Percentiles rank a stretch among this genome's conserved stretches.
Conservation (phyloP, 2,888 invertebrate species). For the Chrysolina americana region DNA sequence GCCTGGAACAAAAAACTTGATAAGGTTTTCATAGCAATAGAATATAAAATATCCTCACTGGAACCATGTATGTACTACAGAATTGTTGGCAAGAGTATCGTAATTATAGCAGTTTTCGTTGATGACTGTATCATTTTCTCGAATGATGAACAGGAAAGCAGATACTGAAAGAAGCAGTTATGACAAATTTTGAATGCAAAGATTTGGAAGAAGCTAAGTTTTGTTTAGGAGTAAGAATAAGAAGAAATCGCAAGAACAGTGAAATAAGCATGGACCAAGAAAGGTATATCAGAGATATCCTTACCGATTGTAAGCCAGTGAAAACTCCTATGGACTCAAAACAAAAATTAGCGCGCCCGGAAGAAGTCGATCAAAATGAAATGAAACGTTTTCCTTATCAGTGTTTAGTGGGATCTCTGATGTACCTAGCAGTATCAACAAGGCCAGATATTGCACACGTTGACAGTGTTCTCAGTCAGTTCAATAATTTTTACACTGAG, state of each 20-base stretch:
- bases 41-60: neutral
- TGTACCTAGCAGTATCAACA: conserved; percentile 39
- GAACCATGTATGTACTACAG: conserved; percentile 29
- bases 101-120: conserved; percentile 43
- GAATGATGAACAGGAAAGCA: conserved; percentile 35
- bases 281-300: conserved; percentile 42
- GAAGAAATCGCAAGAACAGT: neutral
- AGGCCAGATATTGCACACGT: conserved; percentile 50
- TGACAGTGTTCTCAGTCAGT: conserved; percentile 47
- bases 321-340: conserved; percentile 35
- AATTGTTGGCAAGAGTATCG: conserved; percentile 29
- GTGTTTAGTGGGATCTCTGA: conserved; percentile 45
- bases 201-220: conserved; percentile 34
- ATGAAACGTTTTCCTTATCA: conserved; percentile 37
- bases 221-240: conserved; percentile 45
- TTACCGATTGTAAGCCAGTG: conserved; percentile 30
- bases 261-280: neutral
- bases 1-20: conserved; percentile 22
- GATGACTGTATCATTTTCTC: conserved; percentile 51
- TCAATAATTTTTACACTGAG: conserved; percentile 42
- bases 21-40: neutral
- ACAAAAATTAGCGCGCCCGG: neutral
- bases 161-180: conserved; percentile 39
- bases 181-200: conserved; percentile 43
- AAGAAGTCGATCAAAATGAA: conserved; percentile 22